Evolutionary conservation across 2,113 vertebrate species (phyloP).

Genomic region (human (Homo sapiens)): GRCh38 chr20:50376501-50377000

Average conservation of each 20-base stretch:
- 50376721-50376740: neutral
- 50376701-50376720: neutral
- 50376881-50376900: fast-evolving
- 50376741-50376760: fast-evolving
- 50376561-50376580: neutral
- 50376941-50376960: neutral
- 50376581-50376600: neutral
- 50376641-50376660: neutral
- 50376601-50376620: neutral
- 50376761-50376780: fast-evolving
- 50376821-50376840: neutral
- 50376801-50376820: fast-evolving
- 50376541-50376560: neutral
- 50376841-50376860: neutral
- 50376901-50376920: neutral
- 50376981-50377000: neutral
- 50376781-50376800: neutral
- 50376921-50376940: neutral
- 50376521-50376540: no score
- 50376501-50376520: neutral
- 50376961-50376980: neutral
- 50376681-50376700: fast-evolving
- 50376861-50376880: neutral
- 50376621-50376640: neutral
- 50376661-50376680: neutral